Base-by-base conservation (phyloP, 2,113 vertebrate species). In the Otus sunia region DNA sequence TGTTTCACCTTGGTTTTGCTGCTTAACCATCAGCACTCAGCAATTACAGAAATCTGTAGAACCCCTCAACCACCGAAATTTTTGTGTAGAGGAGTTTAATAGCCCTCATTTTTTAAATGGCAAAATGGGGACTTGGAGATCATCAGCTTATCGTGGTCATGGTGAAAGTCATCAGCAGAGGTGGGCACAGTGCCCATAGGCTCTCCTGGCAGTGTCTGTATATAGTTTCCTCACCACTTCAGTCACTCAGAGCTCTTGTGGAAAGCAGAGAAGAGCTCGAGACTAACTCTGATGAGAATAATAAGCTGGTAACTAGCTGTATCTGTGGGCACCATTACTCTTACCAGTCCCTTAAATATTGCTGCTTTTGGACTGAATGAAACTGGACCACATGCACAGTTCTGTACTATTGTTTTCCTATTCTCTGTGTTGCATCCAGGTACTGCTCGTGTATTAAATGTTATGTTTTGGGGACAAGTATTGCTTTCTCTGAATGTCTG, bases 381-480 rank as follows among this genome's bases (percentile, higher is more conserved):
- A 47, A 8, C 53, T 20, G 55, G 16, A 3, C 29, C 30, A 23
- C 11, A 0, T 5, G 22, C 52, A 18, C 12, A 18, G 8, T 21
- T 73, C 11, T 47, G 12, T 63, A 1, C 16, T 69, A 0, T 1
- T 22, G 10, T n/a, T 43, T 36, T 76, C 10, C 12, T 9, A 0
- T 36, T 49, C n/a, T 68, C 23, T 56, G 34, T 12, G 58, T 56
- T 49, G 20, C 30, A 12, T n/a, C 13, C 19, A 30, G 7, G 14
- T 7, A 0, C 49, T 66, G 23, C 21, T 47, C 2, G 0, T 7
- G 7, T 34, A 8, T 39, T 36, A 55, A 25, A 20, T 19, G 29
- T 34, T 73, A 7, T 2, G 6, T 21, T 66, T 4, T 64, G 59
- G 45, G 53, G 49, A 19, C 21, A 15, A 30, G 83, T 23, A 6